Percentiles rank a stretch among this genome's conserved stretches.
These are phyloP conservation scores for Halictus ligatus DNA, from an alignment of 2,888 invertebrate species.

Conservation along the genomic window DNA sequence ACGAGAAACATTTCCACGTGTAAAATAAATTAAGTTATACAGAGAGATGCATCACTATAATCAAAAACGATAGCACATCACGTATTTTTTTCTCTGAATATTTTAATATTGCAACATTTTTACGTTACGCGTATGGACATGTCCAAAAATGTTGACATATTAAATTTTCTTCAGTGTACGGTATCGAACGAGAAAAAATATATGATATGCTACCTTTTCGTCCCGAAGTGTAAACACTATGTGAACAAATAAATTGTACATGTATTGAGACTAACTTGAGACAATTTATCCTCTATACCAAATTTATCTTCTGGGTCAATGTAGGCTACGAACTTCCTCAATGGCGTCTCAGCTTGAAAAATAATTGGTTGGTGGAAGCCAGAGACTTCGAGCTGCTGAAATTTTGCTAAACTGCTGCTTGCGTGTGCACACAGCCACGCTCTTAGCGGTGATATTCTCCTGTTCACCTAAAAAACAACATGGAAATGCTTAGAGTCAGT, in stretches of 20 bases:
- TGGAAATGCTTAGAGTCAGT: not conserved
- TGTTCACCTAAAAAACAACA: constrained; percentile 86
- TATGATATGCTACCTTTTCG: no score
- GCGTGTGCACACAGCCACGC: constrained; percentile 97
- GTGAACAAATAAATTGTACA: not conserved
- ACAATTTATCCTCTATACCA: constrained; percentile 95
- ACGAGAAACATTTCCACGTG: constrained; percentile 59
- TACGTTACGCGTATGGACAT: no score
- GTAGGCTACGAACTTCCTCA: constrained; percentile 95
- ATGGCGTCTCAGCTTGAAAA: constrained; percentile 94
- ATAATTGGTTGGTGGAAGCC: constrained; percentile 90
- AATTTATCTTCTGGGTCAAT: constrained; percentile 97
- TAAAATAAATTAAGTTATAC: not conserved
- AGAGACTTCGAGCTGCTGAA: constrained; percentile 88
- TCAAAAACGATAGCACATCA: no score
- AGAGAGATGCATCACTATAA: not conserved
- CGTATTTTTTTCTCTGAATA: no score
- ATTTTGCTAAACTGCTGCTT: constrained; percentile 92
- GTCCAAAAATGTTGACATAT: no score
- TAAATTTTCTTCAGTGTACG: no score
- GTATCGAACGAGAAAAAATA: no score
- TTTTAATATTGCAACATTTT: no score
- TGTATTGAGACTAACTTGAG: constrained; percentile 88
- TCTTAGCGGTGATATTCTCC: constrained; percentile 93
- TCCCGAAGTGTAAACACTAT: not conserved